A percentile compares a stretch with the other conserved stretches of the same genome.
Evolutionary conservation across 2,797 vertebrate genomes (phyloP).

Genomic region (Sebastes trivittatus): DNA sequence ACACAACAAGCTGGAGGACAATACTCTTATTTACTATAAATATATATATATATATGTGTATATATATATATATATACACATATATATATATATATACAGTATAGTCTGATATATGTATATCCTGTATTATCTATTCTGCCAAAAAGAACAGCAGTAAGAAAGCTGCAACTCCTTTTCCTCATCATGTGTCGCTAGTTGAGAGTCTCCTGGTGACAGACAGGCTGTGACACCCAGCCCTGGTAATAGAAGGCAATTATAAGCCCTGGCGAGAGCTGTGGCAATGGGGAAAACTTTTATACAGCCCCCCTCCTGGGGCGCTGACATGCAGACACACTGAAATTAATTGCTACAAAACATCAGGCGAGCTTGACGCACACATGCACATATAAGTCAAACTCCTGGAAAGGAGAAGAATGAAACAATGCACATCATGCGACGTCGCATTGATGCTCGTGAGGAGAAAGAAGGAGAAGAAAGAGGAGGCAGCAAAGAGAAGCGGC

Average conservation of each 20-base stretch:
- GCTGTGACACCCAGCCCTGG: slow-evolving; percentile 79
- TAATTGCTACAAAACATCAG: slow-evolving; percentile 84
- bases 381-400: slow-evolving; percentile 75
- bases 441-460: slow-evolving; percentile 72
- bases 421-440: slow-evolving; percentile 67
- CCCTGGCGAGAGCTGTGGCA: slow-evolving; percentile 77
- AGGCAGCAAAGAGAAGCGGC: slow-evolving; percentile 58
- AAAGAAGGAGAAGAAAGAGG: slow-evolving; percentile 69
- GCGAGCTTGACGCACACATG: slow-evolving; percentile 74
- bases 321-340: slow-evolving; percentile 81
- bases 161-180: slow-evolving; percentile 71
- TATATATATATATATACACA: too few species aligned
- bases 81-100: slow-evolving; percentile 19
- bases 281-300: slow-evolving; percentile 78
- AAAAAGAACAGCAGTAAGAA: slow-evolving; percentile 68
- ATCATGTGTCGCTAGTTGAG: slow-evolving; percentile 76
- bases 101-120: slow-evolving; percentile 23
- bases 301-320: slow-evolving; percentile 77
- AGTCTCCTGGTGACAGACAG: slow-evolving; percentile 79
- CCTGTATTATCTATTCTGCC: slow-evolving; percentile 58
- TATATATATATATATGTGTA: slow-evolving; percentile 16
- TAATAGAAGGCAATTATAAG: slow-evolving; percentile 84
- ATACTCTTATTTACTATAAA: slow-evolving; percentile 28
- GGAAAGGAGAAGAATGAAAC: slow-evolving; percentile 78
- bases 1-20: slow-evolving; percentile 43